Percentiles rank a stretch among this genome's conserved stretches.
phyloP scores from a whole-genome alignment of 2,797 vertebrate genomes.

The Ceryle rudis region DNA sequence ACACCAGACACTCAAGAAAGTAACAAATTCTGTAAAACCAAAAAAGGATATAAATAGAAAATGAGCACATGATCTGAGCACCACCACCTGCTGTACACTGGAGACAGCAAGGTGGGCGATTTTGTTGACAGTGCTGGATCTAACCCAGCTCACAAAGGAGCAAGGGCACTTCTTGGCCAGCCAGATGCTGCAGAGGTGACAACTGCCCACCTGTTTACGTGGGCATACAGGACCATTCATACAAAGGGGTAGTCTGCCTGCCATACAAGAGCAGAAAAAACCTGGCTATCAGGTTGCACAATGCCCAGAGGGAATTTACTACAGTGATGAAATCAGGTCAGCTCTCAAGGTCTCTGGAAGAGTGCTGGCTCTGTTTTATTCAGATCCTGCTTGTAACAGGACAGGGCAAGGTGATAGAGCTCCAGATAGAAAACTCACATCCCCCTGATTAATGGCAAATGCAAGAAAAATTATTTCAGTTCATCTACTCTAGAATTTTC shows the following conservation, averaged over 20 bases:
- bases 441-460: neutral
- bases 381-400: neutral
- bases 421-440: neutral
- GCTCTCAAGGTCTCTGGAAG: neutral
- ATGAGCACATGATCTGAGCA: rapidly evolving
- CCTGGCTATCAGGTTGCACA: neutral
- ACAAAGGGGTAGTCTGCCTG: neutral
- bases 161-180: neutral
- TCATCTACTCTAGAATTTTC: neutral
- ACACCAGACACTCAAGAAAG: neutral
- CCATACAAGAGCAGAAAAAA: neutral
- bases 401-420: neutral
- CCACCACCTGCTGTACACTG: neutral
- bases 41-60: neutral
- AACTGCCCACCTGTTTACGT: neutral
- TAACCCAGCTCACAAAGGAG: neutral
- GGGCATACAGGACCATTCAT: neutral
- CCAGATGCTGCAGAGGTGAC: neutral
- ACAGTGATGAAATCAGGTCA: neutral
- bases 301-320: neutral
- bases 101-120: neutral
- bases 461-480: neutral
- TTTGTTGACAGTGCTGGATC: neutral
- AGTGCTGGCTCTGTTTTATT: neutral
- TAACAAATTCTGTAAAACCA: neutral